phyloP scores from a whole-genome alignment of 2,797 vertebrate species.

The Malurus splendens region DNA sequence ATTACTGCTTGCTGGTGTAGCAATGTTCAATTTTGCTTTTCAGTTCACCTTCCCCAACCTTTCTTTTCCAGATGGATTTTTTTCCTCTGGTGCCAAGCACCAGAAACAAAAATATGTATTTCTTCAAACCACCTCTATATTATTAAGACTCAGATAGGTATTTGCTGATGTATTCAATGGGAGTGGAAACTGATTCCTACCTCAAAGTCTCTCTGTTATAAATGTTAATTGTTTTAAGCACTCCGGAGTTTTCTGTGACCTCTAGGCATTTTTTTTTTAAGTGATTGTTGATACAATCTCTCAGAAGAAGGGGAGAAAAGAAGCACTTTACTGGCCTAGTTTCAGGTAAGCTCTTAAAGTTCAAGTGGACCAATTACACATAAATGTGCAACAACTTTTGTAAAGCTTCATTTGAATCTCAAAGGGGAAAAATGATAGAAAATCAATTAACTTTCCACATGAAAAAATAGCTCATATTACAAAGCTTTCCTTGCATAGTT shows the following conservation, averaged over 20 bases:
- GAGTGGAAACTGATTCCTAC: neutral
- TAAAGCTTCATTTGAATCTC: slow-evolving; percentile 60
- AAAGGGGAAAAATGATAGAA: slow-evolving; percentile 49
- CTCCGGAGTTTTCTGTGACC: neutral
- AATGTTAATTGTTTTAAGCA: slow-evolving; percentile 23
- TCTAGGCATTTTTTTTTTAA: neutral
- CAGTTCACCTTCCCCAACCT: slow-evolving; percentile 1
- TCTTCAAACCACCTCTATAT: neutral
- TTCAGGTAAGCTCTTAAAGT: slow-evolving; percentile 51
- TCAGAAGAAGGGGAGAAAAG: neutral
- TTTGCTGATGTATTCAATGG: neutral
- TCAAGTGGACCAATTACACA: slow-evolving; percentile 39
- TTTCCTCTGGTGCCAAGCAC: neutral
- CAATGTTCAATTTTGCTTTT: neutral
- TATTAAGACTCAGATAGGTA: neutral
- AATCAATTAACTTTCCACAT: slow-evolving; percentile 73
- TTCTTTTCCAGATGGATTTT: neutral
- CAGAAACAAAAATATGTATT: neutral
- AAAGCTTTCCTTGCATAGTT: slow-evolving; percentile 63
- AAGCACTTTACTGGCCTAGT: slow-evolving; percentile 25
- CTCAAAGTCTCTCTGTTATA: neutral
- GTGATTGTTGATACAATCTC: slow-evolving; percentile 9
- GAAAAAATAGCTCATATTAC: slow-evolving; percentile 63
- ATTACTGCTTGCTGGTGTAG: neutral
- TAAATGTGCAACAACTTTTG: slow-evolving; percentile 43